Conservation (phyloP, 2,113 vertebrate species). For the Mormyrus lacerda region DNA sequence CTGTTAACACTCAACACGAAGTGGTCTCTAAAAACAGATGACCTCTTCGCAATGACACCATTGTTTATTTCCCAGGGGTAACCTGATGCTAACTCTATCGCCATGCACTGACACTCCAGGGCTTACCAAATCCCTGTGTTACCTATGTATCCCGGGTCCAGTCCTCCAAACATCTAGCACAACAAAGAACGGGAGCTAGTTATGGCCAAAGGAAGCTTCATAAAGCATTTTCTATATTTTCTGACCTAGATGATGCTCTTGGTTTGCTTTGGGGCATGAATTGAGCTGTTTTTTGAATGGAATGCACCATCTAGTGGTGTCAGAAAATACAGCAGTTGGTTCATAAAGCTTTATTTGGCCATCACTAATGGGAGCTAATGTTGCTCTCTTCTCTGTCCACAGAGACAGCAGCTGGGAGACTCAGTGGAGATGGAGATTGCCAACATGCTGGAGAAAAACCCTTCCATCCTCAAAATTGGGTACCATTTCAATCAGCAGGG, state of each 20-base stretch:
- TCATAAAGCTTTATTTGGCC: not conserved
- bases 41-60: not conserved
- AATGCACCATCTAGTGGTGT: not conserved
- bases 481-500: slow-evolving; percentile 95
- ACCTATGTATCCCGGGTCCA: not conserved
- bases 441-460: slow-evolving; percentile 80
- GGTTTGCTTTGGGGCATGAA: not conserved
- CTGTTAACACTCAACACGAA: not conserved
- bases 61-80: not conserved
- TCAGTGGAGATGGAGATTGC: slow-evolving; percentile 93
- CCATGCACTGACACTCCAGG: not conserved
- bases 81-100: not conserved
- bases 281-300: not conserved
- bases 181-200: not conserved
- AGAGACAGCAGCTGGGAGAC: slow-evolving; percentile 85
- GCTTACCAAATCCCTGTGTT: not conserved
- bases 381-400: not conserved
- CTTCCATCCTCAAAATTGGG: slow-evolving; percentile 78
- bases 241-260: not conserved
- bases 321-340: not conserved
- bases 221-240: not conserved
- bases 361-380: not conserved
- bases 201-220: not conserved
- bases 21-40: not conserved
- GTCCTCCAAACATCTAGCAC: not conserved